Conservation (phyloP, 2,797 vertebrate genomes). For the Antennarius maculatus region DNA sequence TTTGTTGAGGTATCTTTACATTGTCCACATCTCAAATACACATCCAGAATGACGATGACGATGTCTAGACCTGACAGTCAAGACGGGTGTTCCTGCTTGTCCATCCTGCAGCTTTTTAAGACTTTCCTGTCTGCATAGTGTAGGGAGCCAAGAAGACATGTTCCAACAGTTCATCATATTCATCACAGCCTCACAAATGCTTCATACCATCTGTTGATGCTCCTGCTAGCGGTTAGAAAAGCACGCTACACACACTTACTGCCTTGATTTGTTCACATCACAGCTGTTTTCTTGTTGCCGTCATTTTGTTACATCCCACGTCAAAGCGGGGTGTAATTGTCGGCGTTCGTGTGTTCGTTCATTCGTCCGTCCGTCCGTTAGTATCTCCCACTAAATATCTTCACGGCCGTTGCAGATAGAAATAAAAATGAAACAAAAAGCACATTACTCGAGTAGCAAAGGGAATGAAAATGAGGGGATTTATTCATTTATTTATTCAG, state of each 20-base stretch:
- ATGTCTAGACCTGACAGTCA: neutral
- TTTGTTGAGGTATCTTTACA: too few species aligned
- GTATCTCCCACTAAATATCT: too few species aligned
- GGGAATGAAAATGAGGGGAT: too few species aligned
- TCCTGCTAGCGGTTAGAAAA: neutral
- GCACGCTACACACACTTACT: neutral
- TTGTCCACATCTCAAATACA: too few species aligned
- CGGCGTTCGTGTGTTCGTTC: too few species aligned
- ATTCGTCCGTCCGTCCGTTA: too few species aligned
- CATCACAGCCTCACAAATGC: neutral
- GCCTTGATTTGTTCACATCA: constrained; percentile 12
- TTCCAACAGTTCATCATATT: neutral
- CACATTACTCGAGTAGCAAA: too few species aligned
- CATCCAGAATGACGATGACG: too few species aligned
- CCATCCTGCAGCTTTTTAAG: neutral
- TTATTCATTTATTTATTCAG: too few species aligned
- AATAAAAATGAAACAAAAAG: too few species aligned
- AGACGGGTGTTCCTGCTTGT: neutral
- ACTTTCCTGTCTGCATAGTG: neutral
- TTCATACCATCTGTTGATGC: neutral
- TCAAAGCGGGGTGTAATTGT: too few species aligned
- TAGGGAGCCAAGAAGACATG: neutral
- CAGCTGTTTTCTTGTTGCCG: constrained; percentile 12
- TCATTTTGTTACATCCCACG: constrained; percentile 25
- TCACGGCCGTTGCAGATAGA: too few species aligned